A percentile compares a stretch with the other conserved stretches of the same genome.
These are phyloP conservation scores for Drosophila fulvimacula DNA, from an alignment of 2,888 invertebrate genomes.

Conservation along the genomic window DNA sequence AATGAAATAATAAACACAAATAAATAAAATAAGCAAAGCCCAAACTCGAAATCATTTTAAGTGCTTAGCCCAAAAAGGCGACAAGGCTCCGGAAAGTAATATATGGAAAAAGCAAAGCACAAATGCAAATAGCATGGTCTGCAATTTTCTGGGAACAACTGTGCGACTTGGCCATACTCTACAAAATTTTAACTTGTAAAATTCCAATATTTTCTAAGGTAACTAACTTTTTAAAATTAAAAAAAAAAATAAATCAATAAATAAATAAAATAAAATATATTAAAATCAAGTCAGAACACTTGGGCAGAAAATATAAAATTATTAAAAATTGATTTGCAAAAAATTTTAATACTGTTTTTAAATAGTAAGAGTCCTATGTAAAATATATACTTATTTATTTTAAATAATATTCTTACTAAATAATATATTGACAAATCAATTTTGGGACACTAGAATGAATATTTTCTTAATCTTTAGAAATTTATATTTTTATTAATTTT, in stretches of 20 bases:
- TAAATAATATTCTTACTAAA: background rate
- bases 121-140: constrained; percentile 45
- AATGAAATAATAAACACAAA: constrained; percentile 67
- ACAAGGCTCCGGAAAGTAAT: constrained; percentile 11
- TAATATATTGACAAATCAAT: too few species aligned
- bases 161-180: background rate
- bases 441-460: too few species aligned
- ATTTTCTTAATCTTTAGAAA: background rate
- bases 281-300: too few species aligned
- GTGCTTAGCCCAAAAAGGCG: constrained; percentile 24
- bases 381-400: background rate
- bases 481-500: too few species aligned
- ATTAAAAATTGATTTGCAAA: too few species aligned
- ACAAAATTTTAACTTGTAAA: background rate
- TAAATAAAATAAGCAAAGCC: constrained; percentile 48
- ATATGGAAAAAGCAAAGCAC: constrained; percentile 17
- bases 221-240: too few species aligned
- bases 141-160: fast-evolving
- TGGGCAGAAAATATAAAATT: too few species aligned
- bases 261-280: too few species aligned
- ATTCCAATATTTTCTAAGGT: too few species aligned
- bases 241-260: too few species aligned
- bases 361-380: background rate
- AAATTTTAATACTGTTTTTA: background rate
- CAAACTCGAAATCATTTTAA: constrained; percentile 46